A percentile compares a stretch with the other conserved stretches of the same genome.
Evolutionary conservation across 2,113 vertebrate species (phyloP).

Genomic region (Garra rufa): DNA sequence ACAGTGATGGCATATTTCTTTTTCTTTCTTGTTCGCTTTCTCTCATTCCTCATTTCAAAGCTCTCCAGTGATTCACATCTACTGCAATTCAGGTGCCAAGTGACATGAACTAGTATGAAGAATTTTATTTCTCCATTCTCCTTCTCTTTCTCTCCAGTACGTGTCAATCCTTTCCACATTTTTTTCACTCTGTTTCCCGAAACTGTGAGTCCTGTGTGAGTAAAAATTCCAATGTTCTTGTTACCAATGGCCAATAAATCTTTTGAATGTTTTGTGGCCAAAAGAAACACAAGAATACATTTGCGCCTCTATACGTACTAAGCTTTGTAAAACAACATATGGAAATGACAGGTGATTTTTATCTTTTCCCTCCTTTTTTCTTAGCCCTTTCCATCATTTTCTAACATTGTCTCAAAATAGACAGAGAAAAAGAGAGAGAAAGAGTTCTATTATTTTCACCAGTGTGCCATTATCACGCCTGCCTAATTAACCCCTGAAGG

Average conservation of each 20-base stretch:
- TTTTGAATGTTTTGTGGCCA: slow-evolving; percentile 9
- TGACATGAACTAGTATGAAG: slow-evolving; percentile 44
- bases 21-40: slow-evolving; percentile 42
- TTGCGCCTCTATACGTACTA: slow-evolving; percentile 1
- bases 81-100: slow-evolving; percentile 29
- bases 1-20: neutral
- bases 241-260: slow-evolving; percentile 18
- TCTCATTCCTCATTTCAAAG: slow-evolving; percentile 28
- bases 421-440: slow-evolving; percentile 38
- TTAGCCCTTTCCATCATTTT: slow-evolving; percentile 17
- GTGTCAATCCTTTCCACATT: slow-evolving; percentile 10
- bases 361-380: neutral
- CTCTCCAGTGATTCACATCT: slow-evolving; percentile 29
- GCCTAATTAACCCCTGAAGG: slow-evolving; percentile 83
- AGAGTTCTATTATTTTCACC: slow-evolving; percentile 75
- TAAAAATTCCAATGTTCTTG: slow-evolving; percentile 14
- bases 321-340: neutral
- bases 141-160: neutral
- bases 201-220: slow-evolving; percentile 24
- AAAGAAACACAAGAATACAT: neutral
- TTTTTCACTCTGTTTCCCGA: slow-evolving; percentile 20
- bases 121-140: slow-evolving; percentile 26
- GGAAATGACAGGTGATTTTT: neutral
- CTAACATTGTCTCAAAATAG: slow-evolving; percentile 35
- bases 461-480: slow-evolving; percentile 78